Evolutionary conservation across 2,113 vertebrate genomes (phyloP), one percentile per base, ranked within the genome.

Genomic region (Notothenia rossii): DNA sequence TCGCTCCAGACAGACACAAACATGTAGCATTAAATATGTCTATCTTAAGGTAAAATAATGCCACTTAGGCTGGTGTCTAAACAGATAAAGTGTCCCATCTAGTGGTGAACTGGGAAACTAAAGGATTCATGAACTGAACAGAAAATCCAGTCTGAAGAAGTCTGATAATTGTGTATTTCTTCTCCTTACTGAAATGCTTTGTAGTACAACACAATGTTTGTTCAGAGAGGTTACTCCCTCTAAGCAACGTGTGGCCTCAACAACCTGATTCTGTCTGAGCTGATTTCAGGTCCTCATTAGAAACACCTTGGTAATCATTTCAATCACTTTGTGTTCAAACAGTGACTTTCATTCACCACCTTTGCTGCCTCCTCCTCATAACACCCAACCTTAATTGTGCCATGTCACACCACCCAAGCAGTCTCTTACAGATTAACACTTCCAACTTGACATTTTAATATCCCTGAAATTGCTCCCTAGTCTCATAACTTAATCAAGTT

Each of bases 61-160:
- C 40, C 15, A 17, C 40, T 67, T 12, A 40, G 4, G 64, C 73
- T 78, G 11, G 70, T 70, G 67, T 59, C 75, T 73, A 33, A 76
- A 81, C 63, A 85, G 87, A 89, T 79, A 69, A 91, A 92, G 77
- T 91, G 85, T 90, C 87, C 89, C 90, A 93, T 91, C 90, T 90
- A 89, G 88, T 92, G 90, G 90, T 88, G 81, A 88, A 69, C 60
- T 43, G 62, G 17, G 40, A 88, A 72, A 89, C 17, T 83, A 77
- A 86, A 82, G 70, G 65, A 77, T 79, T 82, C 50, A 75, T 45
- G 56, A 86, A 11, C 49, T 45, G 56, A 86, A 9, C 49, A 71
- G 22, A 66, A 20, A 18, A 45, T 48, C 7, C 5, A 70, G 59
- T 54, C 36, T 53, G 22, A 78, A 48, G 9, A 13, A 46, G 45